Evolutionary conservation across 1,140 invertebrate genomes (phyloP).

Genomic region (Wiebesia pumilae): DNA sequence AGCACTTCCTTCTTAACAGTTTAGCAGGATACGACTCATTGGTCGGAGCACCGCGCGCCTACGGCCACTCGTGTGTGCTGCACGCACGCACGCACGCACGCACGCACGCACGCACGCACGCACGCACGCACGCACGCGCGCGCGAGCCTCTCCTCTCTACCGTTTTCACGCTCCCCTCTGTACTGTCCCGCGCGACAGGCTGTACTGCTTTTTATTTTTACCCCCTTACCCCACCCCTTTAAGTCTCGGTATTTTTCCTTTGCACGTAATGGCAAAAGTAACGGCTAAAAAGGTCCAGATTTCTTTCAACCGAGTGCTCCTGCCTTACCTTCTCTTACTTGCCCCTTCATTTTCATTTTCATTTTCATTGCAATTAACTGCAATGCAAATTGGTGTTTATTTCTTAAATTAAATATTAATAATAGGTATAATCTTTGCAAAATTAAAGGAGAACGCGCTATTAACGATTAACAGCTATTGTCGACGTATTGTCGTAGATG

Average conservation of each 20-base stretch:
- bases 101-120: not conserved
- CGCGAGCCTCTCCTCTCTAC: not conserved
- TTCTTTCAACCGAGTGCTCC: not conserved
- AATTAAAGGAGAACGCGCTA: no score
- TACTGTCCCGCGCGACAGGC: not conserved
- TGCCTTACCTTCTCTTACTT: not conserved
- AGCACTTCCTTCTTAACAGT: conserved; percentile 77
- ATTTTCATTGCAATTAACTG: no score
- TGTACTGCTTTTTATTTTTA: not conserved
- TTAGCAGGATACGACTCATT: conserved; percentile 77
- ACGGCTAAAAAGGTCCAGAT: not conserved
- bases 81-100: not conserved
- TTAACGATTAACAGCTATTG: no score
- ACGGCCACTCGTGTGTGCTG: conserved; percentile 47
- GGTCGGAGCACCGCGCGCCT: conserved; percentile 60
- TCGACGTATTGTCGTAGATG: no score
- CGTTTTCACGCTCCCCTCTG: not conserved
- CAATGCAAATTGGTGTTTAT: no score
- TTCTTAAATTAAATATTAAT: no score
- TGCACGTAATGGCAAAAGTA: not conserved
- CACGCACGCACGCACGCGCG: not conserved
- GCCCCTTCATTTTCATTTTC: no score
- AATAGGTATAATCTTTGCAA: no score
- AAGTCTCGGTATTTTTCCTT: conserved; percentile 20
- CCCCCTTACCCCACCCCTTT: conserved; percentile 56